Base-by-base conservation (phyloP, 2,888 invertebrate species). In the Arenicola marina region DNA sequence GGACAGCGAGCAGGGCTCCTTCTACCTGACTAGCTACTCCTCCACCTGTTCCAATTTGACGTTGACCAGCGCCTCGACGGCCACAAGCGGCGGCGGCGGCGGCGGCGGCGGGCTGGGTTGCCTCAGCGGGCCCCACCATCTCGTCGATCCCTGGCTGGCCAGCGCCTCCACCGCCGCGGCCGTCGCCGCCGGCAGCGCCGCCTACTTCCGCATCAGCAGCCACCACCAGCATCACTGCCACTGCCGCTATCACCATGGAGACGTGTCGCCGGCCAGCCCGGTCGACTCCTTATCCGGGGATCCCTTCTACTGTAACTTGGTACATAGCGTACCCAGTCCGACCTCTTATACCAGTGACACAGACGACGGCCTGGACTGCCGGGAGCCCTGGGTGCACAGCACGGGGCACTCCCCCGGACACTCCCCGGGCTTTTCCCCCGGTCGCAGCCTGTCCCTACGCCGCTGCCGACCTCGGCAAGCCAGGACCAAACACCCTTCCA, bases 11-110 rank as follows among this genome's bases (percentile, higher is more conserved):
- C 46, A 61, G 24, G 56, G 59, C 32, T 56, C 56, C 18, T 48
- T 48, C 48, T 48, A 48, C 26, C 18, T 48, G 26, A 26, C 56
- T 33, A 61, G 61, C 32, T 55, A 45, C 43, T 56, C 59, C 24
- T 65, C 67, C 32, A 65, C 64, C 26, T 67, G 67, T 46, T 56
- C 56, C 4, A 59, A 59, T 1, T 44, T 65, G 46, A 65, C 64
- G 24, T 33, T 65, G 7, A 62, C 64, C 1, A 59, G 62, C 56
- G 53, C 62, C 7, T 64, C 64, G 45, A 62, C 64, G 21, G 57
- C 62, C 26, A 54, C 61, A 4, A 54, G 66, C 46, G 63, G 59
- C 51, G 54, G 62, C 26, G 34, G 28, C 4, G 24, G 26, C 2
- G n/a, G 31, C 0, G 44, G 33, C 31, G 48, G 31, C 31, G 34